Conservation (phyloP, 2,888 invertebrate genomes). For the Trichogramma dendrolimi region DNA sequence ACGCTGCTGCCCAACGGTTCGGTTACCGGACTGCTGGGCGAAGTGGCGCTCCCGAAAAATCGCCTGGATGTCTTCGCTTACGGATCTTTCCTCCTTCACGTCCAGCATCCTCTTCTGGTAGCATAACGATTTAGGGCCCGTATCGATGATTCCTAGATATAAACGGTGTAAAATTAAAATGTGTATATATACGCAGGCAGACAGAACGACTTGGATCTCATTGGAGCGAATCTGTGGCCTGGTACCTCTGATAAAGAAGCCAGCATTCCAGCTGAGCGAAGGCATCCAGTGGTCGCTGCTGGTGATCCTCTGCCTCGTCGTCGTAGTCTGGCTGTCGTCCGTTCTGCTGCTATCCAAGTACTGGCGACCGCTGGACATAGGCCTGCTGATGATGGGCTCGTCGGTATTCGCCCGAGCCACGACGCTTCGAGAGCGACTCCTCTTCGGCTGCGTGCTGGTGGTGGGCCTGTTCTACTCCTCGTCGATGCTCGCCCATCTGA, state of each 20-base stretch:
- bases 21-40: conserved; percentile 5
- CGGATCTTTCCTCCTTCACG: conserved; percentile 7
- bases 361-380: conserved; percentile 6
- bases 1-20: conserved; percentile 2
- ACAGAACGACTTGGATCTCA: neutral
- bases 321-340: neutral
- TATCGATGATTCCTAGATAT: neutral
- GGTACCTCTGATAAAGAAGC: neutral
- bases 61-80: conserved; percentile 11
- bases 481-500: conserved; percentile 9
- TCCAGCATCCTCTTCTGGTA: neutral
- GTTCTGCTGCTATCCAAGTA: neutral
- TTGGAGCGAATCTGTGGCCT: neutral
- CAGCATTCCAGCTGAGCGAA: neutral
- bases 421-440: neutral
- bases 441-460: conserved; percentile 6
- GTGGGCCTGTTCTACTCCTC: conserved; percentile 15
- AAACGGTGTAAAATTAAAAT: no score
- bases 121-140: neutral
- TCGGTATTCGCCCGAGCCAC: neutral
- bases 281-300: neutral
- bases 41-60: neutral
- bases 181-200: neutral
- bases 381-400: conserved; percentile 1
- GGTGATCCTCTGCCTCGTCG: neutral